phyloP scores from a whole-genome alignment of 2,113 vertebrate species.

The Pterocles gutturalis region DNA sequence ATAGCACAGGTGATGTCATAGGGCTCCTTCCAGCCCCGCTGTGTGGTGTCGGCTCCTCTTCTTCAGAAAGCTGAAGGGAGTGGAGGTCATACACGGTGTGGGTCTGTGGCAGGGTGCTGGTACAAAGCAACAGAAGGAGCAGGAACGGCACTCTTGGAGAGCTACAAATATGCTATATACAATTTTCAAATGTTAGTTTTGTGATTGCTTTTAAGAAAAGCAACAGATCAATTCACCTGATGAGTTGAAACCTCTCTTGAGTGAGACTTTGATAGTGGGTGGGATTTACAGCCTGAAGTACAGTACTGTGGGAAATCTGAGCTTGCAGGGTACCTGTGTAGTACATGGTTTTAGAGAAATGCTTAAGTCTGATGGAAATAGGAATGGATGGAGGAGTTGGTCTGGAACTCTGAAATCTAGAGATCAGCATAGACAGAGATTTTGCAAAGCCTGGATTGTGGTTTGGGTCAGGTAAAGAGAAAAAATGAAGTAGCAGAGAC shows the following conservation, averaged over 20 bases:
- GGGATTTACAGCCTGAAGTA: neutral
- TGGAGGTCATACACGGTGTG: rapidly evolving
- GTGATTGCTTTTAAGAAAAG: neutral
- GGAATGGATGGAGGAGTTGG: neutral
- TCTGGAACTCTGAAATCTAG: neutral
- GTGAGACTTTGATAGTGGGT: neutral
- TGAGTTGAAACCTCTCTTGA: neutral
- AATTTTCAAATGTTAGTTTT: neutral
- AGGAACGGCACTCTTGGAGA: neutral
- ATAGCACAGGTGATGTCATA: neutral
- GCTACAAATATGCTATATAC: neutral
- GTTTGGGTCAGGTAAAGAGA: neutral
- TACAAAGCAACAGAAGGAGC: neutral
- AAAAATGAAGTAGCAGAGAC: neutral
- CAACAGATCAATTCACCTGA: neutral
- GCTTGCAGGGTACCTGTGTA: neutral
- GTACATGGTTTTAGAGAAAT: neutral
- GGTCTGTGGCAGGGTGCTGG: neutral
- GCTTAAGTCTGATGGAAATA: neutral
- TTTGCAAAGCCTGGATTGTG: neutral
- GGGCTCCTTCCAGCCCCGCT: neutral
- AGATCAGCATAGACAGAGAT: neutral
- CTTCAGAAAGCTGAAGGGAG: neutral
- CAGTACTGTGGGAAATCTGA: neutral
- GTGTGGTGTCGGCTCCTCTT: neutral